phyloP scores from a whole-genome alignment of 2,888 invertebrate genomes.

The Caenorhabditis sp. region DNA sequence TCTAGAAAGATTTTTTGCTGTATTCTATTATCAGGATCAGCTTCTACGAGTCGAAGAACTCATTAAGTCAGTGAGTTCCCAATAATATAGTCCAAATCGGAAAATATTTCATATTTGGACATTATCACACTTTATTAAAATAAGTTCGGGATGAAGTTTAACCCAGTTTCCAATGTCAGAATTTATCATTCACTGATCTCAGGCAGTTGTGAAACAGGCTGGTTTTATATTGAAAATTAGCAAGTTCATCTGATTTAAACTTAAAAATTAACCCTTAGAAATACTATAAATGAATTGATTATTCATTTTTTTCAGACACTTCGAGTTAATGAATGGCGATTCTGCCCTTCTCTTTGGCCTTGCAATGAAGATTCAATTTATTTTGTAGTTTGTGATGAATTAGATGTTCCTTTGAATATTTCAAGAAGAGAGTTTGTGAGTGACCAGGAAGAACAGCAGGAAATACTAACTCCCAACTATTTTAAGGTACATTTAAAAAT shows the following conservation, averaged over 20 bases:
- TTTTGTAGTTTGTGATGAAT: constrained; percentile 43
- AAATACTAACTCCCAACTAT: constrained; percentile 19
- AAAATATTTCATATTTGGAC: no score
- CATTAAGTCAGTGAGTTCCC: no score
- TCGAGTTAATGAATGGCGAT: constrained; percentile 43
- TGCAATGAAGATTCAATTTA: constrained; percentile 40
- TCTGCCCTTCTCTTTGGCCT: constrained; percentile 35
- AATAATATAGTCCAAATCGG: no score
- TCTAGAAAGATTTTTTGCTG: no score
- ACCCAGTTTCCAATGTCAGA: no score
- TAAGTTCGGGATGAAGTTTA: no score
- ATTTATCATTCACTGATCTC: no score
- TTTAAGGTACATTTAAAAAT: constrained; percentile 17
- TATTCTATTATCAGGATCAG: no score
- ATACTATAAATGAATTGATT: not conserved
- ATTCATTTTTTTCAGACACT: constrained; percentile 22
- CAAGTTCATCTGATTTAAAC: not conserved
- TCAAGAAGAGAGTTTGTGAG: not conserved
- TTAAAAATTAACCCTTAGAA: not conserved
- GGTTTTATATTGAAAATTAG: no score
- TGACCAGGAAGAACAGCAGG: not conserved
- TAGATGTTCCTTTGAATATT: constrained; percentile 9
- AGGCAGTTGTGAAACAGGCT: no score
- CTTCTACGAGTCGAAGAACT: no score
- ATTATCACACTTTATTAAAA: no score